phyloP scores from a whole-genome alignment of 2,797 vertebrate genomes.

The Onychomys torridus region DNA sequence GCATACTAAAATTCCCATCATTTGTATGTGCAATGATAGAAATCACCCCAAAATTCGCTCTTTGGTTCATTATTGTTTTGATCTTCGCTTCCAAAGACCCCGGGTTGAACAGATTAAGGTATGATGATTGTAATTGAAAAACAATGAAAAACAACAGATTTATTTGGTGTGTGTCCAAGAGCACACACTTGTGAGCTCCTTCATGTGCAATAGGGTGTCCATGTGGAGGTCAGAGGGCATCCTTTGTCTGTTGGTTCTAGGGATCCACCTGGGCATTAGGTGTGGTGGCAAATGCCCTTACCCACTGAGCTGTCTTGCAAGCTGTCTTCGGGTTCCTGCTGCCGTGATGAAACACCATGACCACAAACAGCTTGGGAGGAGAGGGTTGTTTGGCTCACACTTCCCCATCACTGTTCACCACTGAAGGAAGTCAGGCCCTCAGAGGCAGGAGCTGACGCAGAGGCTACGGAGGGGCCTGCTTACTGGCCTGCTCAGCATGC shows the following conservation, averaged over 20 bases:
- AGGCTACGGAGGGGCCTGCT: not conserved
- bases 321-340: not conserved
- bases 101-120: constrained; percentile 99
- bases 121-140: constrained; percentile 12
- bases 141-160: not conserved
- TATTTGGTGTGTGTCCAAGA: not conserved
- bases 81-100: constrained; percentile 97
- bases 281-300: not conserved
- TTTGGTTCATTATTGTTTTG: constrained; percentile 96
- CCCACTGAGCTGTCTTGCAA: not conserved
- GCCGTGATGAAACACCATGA: not conserved
- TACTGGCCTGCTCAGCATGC: not conserved
- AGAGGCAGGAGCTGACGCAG: too few species aligned
- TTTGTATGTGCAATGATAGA: constrained; percentile 99
- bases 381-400: not conserved
- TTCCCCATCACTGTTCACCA: not conserved
- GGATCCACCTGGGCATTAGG: too few species aligned
- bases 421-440: not conserved
- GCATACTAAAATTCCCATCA: constrained; percentile 96
- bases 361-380: not conserved
- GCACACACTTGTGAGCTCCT: not conserved
- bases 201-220: not conserved
- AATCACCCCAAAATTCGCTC: constrained; percentile 98
- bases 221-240: not conserved
- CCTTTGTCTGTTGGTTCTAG: not conserved